Percentiles rank a stretch among this genome's conserved stretches.
Evolutionary conservation across 2,113 vertebrate species (phyloP).

Genomic region (Scytalopus superciliaris): DNA sequence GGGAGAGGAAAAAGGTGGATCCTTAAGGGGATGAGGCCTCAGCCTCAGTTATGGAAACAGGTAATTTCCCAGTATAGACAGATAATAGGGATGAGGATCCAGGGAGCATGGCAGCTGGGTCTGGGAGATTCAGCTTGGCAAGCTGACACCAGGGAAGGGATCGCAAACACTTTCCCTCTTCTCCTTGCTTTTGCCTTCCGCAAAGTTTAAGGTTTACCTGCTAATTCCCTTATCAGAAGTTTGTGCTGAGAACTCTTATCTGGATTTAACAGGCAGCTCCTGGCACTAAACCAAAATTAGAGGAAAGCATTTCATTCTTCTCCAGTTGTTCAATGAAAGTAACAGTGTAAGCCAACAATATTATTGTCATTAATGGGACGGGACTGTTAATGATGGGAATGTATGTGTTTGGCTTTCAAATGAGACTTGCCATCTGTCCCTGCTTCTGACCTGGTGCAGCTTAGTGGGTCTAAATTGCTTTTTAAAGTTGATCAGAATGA

Average conservation of each 20-base stretch:
- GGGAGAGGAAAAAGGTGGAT: background rate
- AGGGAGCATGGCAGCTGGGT: background rate
- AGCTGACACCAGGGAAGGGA: background rate
- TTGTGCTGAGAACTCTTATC: constrained; percentile 62
- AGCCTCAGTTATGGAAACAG: background rate
- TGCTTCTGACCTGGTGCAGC: constrained; percentile 26
- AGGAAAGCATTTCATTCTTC: constrained; percentile 30
- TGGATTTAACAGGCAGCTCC: constrained; percentile 62
- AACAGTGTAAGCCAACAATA: background rate
- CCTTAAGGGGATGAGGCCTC: background rate
- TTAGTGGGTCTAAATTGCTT: constrained; percentile 50
- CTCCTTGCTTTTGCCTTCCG: background rate
- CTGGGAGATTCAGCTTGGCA: background rate
- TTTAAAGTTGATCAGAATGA: constrained; percentile 49
- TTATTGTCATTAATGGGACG: constrained; percentile 48
- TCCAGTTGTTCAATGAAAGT: constrained; percentile 17
- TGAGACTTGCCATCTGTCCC: constrained; percentile 26
- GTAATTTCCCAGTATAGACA: background rate
- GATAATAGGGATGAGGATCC: background rate
- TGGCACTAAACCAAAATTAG: constrained; percentile 38
- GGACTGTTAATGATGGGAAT: constrained; percentile 56
- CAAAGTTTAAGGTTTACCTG: constrained; percentile 52
- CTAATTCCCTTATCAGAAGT: constrained; percentile 56
- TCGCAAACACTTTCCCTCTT: background rate
- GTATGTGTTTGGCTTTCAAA: constrained; percentile 29